Conservation (phyloP, 2,113 vertebrate genomes). For the Phalacrocorax carbo region DNA sequence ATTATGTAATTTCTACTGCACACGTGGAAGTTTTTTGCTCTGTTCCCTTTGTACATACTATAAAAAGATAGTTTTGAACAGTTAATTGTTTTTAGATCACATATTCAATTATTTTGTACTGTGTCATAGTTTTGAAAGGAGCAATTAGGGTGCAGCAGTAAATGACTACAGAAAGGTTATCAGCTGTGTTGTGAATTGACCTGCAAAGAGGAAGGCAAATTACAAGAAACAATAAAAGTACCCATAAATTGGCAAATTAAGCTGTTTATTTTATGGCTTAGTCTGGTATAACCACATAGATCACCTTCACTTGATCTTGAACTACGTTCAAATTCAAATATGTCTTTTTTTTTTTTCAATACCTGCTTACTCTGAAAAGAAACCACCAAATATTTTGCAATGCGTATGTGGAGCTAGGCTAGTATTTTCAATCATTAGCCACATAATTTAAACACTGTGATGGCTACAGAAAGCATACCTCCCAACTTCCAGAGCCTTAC, state of each 20-base stretch:
- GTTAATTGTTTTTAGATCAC: neutral
- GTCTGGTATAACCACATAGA: neutral
- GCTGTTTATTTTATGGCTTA: neutral
- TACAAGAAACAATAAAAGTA: neutral
- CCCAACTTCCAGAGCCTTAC: neutral
- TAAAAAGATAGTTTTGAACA: neutral
- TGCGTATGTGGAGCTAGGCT: neutral
- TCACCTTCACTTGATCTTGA: neutral
- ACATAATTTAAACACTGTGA: neutral
- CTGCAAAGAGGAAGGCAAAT: neutral
- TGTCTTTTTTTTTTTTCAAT: neutral
- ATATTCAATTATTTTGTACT: neutral
- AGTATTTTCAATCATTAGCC: neutral
- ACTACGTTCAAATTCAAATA: neutral
- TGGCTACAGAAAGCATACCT: neutral
- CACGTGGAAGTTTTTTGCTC: neutral
- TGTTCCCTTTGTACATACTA: neutral
- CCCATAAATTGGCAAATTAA: neutral
- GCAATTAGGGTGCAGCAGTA: neutral
- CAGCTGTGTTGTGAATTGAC: neutral
- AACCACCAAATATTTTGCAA: neutral
- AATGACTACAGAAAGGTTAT: neutral
- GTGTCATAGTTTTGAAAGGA: neutral
- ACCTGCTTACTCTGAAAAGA: neutral
- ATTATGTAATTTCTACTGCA: neutral